These are phyloP conservation scores for Tetragonisca angustula DNA, from an alignment of 2,888 invertebrate genomes.

Conservation along the genomic window DNA sequence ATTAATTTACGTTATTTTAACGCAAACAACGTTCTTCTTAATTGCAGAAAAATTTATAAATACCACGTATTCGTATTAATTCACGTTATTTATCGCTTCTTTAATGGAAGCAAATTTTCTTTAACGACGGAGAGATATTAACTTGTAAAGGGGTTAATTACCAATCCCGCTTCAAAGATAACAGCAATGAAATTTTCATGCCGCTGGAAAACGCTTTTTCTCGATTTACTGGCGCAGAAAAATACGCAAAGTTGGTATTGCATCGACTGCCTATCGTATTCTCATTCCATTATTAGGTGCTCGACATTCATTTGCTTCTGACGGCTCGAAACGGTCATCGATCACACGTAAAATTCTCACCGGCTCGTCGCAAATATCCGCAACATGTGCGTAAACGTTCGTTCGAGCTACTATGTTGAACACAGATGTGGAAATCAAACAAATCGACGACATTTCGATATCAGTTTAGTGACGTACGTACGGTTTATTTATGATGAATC, in stretches of 20 bases:
- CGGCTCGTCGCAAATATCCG: background rate
- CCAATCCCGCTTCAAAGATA: too few species aligned
- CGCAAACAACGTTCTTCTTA: too few species aligned
- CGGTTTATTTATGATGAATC: constrained; percentile 8
- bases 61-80: too few species aligned
- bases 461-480: constrained; percentile 21
- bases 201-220: background rate
- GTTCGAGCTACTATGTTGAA: constrained; percentile 22
- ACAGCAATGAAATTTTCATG: background rate
- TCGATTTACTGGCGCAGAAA: background rate
- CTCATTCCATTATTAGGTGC: background rate
- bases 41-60: too few species aligned
- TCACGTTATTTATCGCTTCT: too few species aligned
- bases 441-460: constrained; percentile 25
- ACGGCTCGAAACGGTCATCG: background rate
- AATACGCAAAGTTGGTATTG: background rate
- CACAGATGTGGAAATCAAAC: constrained; percentile 43
- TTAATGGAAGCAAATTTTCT: too few species aligned
- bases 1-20: too few species aligned
- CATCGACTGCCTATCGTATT: background rate
- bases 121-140: too few species aligned
- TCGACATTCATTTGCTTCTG: background rate
- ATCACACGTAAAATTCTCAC: background rate
- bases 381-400: constrained; percentile 19
- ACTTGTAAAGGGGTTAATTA: too few species aligned